These are phyloP conservation scores for Tetragnatha versicolor DNA, from an alignment of 1,140 invertebrate species.

Conservation along the genomic window DNA sequence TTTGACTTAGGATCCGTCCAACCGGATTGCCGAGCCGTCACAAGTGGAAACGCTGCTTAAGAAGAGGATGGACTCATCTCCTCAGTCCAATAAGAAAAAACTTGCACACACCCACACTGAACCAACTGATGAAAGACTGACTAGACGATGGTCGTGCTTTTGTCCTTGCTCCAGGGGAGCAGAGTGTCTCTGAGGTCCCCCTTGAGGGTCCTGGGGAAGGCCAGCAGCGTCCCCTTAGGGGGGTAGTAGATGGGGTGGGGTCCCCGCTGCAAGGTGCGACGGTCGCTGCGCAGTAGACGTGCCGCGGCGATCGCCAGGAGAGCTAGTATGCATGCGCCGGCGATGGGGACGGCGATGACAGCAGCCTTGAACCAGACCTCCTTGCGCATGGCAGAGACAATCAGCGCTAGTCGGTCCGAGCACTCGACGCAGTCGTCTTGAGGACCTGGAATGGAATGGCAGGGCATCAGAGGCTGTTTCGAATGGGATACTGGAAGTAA, in stretches of 20 bases:
- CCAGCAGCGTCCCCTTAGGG: too few relatives aligned
- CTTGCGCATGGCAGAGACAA: conserved; percentile 20
- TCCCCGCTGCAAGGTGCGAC: conserved; percentile 61
- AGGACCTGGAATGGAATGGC: background rate
- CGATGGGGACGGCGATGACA: conserved; percentile 84
- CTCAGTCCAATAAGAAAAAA: background rate
- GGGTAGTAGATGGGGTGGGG: too few relatives aligned
- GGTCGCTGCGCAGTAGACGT: conserved; percentile 72
- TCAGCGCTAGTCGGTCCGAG: conserved; percentile 3
- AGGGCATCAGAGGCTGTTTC: background rate
- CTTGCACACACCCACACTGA: background rate
- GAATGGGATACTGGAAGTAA: too few relatives aligned
- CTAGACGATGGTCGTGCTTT: conserved; percentile 33
- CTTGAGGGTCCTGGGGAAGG: conserved; percentile 54
- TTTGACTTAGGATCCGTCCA: too few relatives aligned
- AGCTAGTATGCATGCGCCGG: conserved; percentile 80
- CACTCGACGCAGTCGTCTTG: background rate
- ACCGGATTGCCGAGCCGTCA: too few relatives aligned
- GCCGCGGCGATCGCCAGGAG: conserved; percentile 79
- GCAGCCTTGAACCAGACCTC: conserved; percentile 85
- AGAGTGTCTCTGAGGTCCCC: conserved; percentile 27
- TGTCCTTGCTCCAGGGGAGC: conserved; percentile 26
- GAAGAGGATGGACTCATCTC: too few relatives aligned
- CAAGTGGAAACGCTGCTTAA: too few relatives aligned
- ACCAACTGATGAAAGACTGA: background rate